Evolutionary conservation across 2,888 invertebrate genomes (phyloP), one percentile per base, ranked within the genome.

Genomic region (Cantharis rufa): DNA sequence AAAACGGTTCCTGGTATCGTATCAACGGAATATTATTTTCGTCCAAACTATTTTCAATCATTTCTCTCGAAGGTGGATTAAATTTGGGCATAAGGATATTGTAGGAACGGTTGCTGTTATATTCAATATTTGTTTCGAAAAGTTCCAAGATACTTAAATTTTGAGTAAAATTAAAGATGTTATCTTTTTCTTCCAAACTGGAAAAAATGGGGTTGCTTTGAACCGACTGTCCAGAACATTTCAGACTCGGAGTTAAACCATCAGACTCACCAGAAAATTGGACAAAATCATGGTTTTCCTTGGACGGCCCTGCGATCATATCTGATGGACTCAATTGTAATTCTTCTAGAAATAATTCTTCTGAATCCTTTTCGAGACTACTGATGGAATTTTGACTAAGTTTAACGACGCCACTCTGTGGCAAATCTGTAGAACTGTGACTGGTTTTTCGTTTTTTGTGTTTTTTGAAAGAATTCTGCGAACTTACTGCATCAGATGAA

Each of bases 1-100:
- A 96, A 87, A 91, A 95, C 0, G 95, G 94, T 80, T 89, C 88
- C 71, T 87, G 85, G 80, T 90, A 88, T 77, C 85, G 87, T 27
- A 87, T 85, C 84, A 88, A 87, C 4, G 91, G 89, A 80, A 93
- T 91, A 15, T 89, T 89, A 82, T 91, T 91, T 11, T 87, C 85
- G 15, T 87, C 83, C 83, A 92, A 86, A 48, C 88, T 90, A 28
- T 88, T 86, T 61, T 87, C 79, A 11, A 94, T 86, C 72, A 90
- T 87, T 18, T 84, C 84, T 80, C 86, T 89, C 16, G 89, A 89
- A 0, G 94, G 94, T 15, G 94, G 91, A 82, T 88, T 90, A 81
- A 90, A 89, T 88, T 88, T 90, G 7, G 92, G 91, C 10, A 88
- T 89, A 68, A 91, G 84, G 79, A 88, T 32, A 21, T 71, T 69